These are phyloP conservation scores for Lamproptera curius DNA, from an alignment of 2,888 invertebrate species.

Conservation along the genomic window DNA sequence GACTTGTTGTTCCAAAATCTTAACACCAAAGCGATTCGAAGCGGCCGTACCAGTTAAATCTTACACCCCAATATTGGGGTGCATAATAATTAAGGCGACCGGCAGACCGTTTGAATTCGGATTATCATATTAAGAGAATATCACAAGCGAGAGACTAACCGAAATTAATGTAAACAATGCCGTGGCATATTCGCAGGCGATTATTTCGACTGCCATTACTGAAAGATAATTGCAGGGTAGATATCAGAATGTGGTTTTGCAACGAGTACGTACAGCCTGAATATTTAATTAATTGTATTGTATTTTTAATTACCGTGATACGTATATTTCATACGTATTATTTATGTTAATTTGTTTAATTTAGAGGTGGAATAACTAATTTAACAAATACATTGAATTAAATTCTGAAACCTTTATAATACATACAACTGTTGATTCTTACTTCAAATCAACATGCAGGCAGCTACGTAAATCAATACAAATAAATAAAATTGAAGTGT, in stretches of 20 bases:
- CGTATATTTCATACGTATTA: too few species aligned
- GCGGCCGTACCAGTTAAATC: neutral
- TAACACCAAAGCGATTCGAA: neutral
- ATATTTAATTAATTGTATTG: constrained; percentile 14
- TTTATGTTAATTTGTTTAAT: too few species aligned
- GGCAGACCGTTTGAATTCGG: constrained; percentile 2
- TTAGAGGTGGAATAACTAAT: too few species aligned
- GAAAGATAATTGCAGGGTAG: neutral
- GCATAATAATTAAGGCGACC: constrained; percentile 7
- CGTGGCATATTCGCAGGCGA: neutral
- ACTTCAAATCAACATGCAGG: too few species aligned
- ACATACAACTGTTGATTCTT: too few species aligned
- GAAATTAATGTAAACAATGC: neutral
- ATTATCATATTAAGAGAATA: constrained; percentile 13
- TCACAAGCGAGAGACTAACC: neutral
- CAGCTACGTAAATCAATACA: too few species aligned
- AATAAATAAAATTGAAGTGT: too few species aligned
- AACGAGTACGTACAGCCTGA: constrained; percentile 5
- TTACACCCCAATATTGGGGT: constrained; percentile 4
- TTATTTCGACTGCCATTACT: constrained; percentile 1
- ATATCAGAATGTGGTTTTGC: constrained; percentile 10
- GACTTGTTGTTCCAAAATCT: too few species aligned
- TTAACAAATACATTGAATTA: too few species aligned
- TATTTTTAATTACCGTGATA: too few species aligned
- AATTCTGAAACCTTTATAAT: too few species aligned